phyloP scores from a whole-genome alignment of 2,888 invertebrate species.

The Ctenicera cuprea region DNA sequence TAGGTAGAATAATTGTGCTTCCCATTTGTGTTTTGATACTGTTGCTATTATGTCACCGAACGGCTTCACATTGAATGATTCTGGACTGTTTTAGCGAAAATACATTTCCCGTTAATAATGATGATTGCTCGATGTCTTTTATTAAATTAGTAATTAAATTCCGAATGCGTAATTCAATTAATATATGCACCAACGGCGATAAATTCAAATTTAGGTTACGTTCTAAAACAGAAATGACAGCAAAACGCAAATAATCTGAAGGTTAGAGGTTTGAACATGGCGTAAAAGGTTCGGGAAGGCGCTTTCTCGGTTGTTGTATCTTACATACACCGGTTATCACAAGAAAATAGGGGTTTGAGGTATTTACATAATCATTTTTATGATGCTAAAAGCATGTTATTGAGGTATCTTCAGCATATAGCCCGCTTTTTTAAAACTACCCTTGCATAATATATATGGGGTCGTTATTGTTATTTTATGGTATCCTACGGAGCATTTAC shows the following conservation, averaged over 20 bases:
- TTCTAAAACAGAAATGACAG: constrained; percentile 16
- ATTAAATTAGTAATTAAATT: constrained; percentile 12
- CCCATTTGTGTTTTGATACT: neutral
- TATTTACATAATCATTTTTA: constrained; percentile 36
- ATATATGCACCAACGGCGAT: constrained; percentile 3
- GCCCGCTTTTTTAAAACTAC: constrained; percentile 29
- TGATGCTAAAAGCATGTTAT: constrained; percentile 29
- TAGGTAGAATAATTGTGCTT: neutral
- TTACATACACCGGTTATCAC: constrained; percentile 22
- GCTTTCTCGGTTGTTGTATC: constrained; percentile 9
- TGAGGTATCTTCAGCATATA: constrained; percentile 34
- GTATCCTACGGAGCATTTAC: neutral
- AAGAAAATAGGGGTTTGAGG: constrained; percentile 29
- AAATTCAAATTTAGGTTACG: constrained; percentile 8
- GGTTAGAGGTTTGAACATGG: constrained; percentile 24
- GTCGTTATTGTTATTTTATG: constrained; percentile 16
- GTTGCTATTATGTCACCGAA: neutral
- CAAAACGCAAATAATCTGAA: constrained; percentile 24
- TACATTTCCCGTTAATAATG: neutral
- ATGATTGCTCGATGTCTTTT: neutral
- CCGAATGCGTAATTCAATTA: constrained; percentile 12
- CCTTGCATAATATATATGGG: constrained; percentile 23
- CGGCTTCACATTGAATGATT: neutral
- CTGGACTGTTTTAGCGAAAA: neutral
- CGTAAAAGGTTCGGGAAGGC: constrained; percentile 6